A percentile compares a stretch with the other conserved stretches of the same genome.
phyloP scores from a whole-genome alignment of 1,140 invertebrate species.

The Philaenus spumarius region DNA sequence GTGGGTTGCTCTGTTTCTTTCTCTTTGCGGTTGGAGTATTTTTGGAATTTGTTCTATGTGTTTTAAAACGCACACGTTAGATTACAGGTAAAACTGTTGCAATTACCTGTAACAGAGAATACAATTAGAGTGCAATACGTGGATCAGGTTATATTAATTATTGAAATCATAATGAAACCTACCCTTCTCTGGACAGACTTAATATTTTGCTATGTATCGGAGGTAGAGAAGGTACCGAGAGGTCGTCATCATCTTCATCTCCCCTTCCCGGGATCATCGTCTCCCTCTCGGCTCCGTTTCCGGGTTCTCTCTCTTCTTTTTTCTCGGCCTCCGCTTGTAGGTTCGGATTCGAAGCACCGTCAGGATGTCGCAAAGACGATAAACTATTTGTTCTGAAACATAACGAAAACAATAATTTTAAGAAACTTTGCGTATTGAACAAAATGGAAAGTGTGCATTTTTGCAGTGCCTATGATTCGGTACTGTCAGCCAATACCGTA shows the following conservation, averaged over 20 bases:
- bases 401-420: no score
- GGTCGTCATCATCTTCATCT: conserved; percentile 28
- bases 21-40: no score
- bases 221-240: conserved; percentile 35
- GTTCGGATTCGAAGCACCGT: conserved; percentile 87
- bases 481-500: no score
- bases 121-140: no score
- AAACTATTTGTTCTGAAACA: conserved; percentile 47
- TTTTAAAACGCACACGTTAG: background rate
- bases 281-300: conserved; percentile 50
- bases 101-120: background rate
- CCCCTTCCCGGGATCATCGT: conserved; percentile 23
- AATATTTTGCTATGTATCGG: conserved; percentile 37
- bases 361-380: conserved; percentile 72
- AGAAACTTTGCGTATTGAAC: no score
- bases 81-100: background rate
- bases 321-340: conserved; percentile 41
- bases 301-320: conserved; percentile 53
- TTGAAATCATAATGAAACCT: conserved; percentile 1
- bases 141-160: no score
- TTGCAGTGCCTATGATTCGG: no score
- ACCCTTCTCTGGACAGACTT: conserved; percentile 29
- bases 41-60: background rate
- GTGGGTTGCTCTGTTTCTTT: no score
- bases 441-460: no score